Evolutionary conservation across 2,888 invertebrate genomes (phyloP).

Genomic region (Helicoverpa assulta): DNA sequence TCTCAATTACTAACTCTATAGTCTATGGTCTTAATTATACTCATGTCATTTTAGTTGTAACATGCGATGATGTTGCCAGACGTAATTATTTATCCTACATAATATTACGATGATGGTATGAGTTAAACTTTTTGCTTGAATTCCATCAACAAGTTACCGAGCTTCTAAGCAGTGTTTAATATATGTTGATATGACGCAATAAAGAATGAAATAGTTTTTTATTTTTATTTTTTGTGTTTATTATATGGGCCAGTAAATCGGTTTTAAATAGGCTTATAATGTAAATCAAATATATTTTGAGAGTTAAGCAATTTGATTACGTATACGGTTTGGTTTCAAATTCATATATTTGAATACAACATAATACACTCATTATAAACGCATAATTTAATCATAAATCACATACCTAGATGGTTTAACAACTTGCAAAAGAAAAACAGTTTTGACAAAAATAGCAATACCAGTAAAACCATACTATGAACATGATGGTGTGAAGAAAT

Average conservation of each 20-base stretch:
- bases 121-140: slow-evolving; percentile 39
- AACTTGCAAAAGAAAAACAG: background rate
- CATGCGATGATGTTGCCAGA: slow-evolving; percentile 18
- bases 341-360: background rate
- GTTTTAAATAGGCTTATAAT: slow-evolving; percentile 5
- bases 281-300: slow-evolving; percentile 18
- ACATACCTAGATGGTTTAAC: background rate
- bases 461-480: background rate
- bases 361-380: background rate
- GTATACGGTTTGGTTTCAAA: background rate
- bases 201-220: slow-evolving; percentile 6
- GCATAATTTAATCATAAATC: background rate
- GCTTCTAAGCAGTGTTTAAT: slow-evolving; percentile 9
- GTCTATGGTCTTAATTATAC: slow-evolving; percentile 32
- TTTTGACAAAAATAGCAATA: background rate
- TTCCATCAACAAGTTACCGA: slow-evolving; percentile 22
- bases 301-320: background rate
- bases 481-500: background rate
- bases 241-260: background rate
- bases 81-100: slow-evolving; percentile 36
- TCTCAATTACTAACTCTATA: slow-evolving; percentile 32
- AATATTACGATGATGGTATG: slow-evolving; percentile 7
- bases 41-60: slow-evolving; percentile 30
- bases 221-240: slow-evolving; percentile 1
- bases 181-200: slow-evolving; percentile 17